Evolutionary conservation across 2,888 invertebrate species (phyloP).

Genomic region (Neoascia interrupta): DNA sequence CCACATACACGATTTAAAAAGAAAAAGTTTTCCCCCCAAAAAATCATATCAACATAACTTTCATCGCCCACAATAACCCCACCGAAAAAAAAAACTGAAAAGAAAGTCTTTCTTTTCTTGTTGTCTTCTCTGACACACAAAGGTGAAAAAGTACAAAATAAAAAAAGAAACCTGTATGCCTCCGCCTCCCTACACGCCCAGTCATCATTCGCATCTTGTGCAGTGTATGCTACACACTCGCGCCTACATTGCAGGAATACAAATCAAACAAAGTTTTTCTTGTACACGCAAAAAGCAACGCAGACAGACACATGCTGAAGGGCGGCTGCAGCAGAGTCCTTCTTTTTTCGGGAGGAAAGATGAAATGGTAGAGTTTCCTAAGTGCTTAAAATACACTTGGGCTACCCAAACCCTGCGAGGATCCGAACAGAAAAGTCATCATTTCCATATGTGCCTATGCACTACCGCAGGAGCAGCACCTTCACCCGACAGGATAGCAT

Average conservation of each 20-base stretch:
- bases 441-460: slow-evolving; percentile 29
- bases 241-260: slow-evolving; percentile 51
- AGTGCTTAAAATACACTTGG: slow-evolving; percentile 1
- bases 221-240: slow-evolving; percentile 16
- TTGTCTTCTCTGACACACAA: slow-evolving; percentile 11
- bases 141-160: slow-evolving; percentile 24
- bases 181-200: slow-evolving; percentile 13
- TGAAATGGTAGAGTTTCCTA: background rate
- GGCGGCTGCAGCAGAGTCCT: slow-evolving; percentile 20
- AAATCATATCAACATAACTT: slow-evolving; percentile 55
- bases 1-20: slow-evolving; percentile 14
- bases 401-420: background rate
- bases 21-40: background rate
- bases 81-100: background rate
- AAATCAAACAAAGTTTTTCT: slow-evolving; percentile 57
- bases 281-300: slow-evolving; percentile 28
- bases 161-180: slow-evolving; percentile 13
- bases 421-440: slow-evolving; percentile 11
- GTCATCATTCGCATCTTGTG: slow-evolving; percentile 55
- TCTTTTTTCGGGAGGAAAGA: background rate
- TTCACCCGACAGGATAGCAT: background rate
- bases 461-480: slow-evolving; percentile 13
- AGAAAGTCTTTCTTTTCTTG: slow-evolving; percentile 6
- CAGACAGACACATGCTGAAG: slow-evolving; percentile 34
- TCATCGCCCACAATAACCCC: slow-evolving; percentile 38